phyloP scores from a whole-genome alignment of 1,140 invertebrate genomes.

The Cylas formicarius region DNA sequence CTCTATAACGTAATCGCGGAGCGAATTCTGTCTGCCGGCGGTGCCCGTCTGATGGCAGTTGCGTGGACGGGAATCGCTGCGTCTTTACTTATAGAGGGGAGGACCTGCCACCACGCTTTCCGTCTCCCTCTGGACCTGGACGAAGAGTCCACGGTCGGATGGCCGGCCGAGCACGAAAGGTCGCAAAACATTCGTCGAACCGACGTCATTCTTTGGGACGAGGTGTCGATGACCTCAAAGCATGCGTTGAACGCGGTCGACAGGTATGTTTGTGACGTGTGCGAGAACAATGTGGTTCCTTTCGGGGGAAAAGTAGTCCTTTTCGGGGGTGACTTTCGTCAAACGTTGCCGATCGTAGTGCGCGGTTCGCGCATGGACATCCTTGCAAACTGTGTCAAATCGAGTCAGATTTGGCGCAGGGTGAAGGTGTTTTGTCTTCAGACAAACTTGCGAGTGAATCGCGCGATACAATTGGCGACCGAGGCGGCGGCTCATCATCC shows the following conservation, averaged over 20 bases:
- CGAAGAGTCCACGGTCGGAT: background rate
- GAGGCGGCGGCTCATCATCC: no score
- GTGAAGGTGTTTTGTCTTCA: no score
- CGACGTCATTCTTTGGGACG: background rate
- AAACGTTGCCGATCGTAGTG: constrained; percentile 1
- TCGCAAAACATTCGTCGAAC: background rate
- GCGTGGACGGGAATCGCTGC: constrained; percentile 2
- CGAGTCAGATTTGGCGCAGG: background rate
- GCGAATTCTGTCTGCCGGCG: background rate
- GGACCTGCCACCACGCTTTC: constrained; percentile 2
- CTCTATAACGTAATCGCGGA: background rate
- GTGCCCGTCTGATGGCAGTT: background rate
- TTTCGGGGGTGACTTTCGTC: constrained; percentile 11
- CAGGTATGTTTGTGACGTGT: constrained; percentile 7
- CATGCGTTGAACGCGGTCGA: background rate
- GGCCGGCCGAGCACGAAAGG: background rate
- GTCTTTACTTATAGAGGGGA: background rate
- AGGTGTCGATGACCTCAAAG: background rate
- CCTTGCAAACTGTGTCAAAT: no score
- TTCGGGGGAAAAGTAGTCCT: constrained; percentile 5
- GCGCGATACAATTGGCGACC: no score
- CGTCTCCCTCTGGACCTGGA: background rate
- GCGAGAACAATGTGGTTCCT: no score
- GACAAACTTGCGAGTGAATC: no score
- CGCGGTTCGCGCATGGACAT: no score